These are phyloP conservation scores for Athalia cordata DNA, from an alignment of 2,888 invertebrate species.

Conservation along the genomic window DNA sequence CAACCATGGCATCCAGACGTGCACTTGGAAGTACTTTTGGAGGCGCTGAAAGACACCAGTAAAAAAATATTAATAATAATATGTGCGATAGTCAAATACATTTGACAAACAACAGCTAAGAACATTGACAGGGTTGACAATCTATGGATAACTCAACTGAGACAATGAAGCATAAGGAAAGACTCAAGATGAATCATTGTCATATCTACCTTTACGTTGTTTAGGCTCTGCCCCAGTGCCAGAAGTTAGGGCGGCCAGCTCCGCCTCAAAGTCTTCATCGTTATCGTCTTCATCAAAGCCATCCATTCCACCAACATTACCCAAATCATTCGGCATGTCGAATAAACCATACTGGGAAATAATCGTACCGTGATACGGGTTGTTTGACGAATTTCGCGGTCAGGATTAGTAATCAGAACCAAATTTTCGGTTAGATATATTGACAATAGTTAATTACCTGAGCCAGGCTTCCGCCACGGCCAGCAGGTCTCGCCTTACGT, in stretches of 20 bases:
- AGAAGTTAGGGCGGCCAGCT: conserved; percentile 83
- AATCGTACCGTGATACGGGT: not conserved
- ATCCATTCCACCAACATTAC: conserved; percentile 76
- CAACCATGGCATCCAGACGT: conserved; percentile 85
- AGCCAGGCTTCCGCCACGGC: conserved; percentile 57
- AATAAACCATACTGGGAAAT: conserved; percentile 83
- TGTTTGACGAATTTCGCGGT: not conserved
- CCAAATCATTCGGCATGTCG: conserved; percentile 81
- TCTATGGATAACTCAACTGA: too few relatives aligned
- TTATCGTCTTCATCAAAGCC: conserved; percentile 77
- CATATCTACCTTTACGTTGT: conserved; percentile 64
- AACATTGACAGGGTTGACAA: too few relatives aligned
- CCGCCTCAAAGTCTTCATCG: conserved; percentile 91
- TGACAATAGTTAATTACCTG: conserved; percentile 58
- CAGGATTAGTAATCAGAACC: conserved; percentile 15
- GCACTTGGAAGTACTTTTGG: conserved; percentile 74
- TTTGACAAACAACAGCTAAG: too few relatives aligned
- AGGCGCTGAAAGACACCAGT: conserved; percentile 57
- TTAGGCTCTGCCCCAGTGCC: conserved; percentile 70
- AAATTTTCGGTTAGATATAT: not conserved
- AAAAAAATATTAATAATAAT: too few relatives aligned
- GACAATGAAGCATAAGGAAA: not conserved
- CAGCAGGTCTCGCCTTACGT: conserved; percentile 59
- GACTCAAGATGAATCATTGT: conserved; percentile 18
- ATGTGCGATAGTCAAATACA: too few relatives aligned